Percentiles rank a stretch among this genome's conserved stretches.
Conservation (phyloP, 2,113 vertebrate species). For the Python bivittatus region DNA sequence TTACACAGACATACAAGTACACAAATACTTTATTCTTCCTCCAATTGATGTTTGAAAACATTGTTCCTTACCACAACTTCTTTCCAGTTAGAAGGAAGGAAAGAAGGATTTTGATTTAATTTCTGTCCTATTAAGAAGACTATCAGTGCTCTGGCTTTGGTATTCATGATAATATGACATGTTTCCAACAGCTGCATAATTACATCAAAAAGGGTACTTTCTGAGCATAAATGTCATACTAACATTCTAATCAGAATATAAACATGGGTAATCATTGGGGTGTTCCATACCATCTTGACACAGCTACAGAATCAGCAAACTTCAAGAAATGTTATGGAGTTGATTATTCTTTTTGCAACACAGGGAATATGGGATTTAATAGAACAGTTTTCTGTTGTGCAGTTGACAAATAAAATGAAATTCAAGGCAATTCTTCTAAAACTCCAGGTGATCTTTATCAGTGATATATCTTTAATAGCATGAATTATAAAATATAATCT, state of each 20-base stretch:
- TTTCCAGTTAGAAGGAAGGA: neutral
- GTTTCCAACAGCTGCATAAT: neutral
- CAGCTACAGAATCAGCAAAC: neutral
- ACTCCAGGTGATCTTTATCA: neutral
- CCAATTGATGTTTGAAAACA: neutral
- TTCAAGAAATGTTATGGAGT: neutral
- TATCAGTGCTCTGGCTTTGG: neutral
- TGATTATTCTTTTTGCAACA: neutral
- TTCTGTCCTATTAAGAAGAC: neutral
- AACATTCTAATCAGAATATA: neutral
- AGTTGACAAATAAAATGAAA: neutral
- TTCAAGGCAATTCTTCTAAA: neutral
- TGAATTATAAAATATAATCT: neutral
- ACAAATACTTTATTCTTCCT: neutral
- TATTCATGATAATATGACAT: neutral
- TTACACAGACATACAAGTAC: neutral
- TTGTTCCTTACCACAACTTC: neutral
- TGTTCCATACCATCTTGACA: too few relatives aligned
- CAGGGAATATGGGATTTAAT: neutral
- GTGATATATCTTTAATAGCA: neutral
- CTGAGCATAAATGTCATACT: neutral
- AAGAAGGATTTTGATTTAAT: neutral
- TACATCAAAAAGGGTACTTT: neutral
- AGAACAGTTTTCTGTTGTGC: neutral
- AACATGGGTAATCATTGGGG: too few relatives aligned